These are phyloP conservation scores for Diphyllodes magnificus DNA, from an alignment of 2,113 vertebrate genomes.

Conservation along the genomic window DNA sequence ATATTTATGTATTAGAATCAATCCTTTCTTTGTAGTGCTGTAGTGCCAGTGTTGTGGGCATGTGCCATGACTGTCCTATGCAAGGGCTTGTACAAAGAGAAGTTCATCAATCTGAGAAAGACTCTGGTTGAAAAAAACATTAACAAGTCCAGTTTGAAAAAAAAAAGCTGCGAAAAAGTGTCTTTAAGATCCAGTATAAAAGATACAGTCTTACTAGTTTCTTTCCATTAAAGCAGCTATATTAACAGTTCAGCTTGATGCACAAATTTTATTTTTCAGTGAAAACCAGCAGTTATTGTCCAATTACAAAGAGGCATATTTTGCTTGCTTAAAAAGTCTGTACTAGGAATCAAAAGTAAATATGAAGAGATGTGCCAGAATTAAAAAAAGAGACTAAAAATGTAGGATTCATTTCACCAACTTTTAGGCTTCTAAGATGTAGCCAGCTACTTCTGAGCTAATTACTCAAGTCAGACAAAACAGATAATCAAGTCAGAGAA, in stretches of 20 bases:
- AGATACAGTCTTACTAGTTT: neutral
- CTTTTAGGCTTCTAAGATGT: neutral
- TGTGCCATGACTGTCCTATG: neutral
- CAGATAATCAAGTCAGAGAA: neutral
- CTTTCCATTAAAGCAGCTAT: neutral
- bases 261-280: neutral
- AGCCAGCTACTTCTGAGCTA: neutral
- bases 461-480: constrained; percentile 2
- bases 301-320: neutral
- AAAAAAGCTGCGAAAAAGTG: neutral
- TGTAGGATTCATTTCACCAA: neutral
- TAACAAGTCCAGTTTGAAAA: neutral
- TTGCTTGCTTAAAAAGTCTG: neutral
- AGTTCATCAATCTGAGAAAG: neutral
- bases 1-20: neutral
- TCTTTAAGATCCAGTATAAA: neutral
- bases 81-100: neutral
- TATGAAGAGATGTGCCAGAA: neutral
- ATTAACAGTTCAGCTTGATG: neutral
- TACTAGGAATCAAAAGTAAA: neutral
- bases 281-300: neutral
- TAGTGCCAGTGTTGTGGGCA: neutral
- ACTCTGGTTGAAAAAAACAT: neutral
- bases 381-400: neutral
- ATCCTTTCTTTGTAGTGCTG: neutral